Evolutionary conservation across 1,140 invertebrate genomes (phyloP), one percentile per base, ranked within the genome.

Genomic region (Dendrolimus punctatus): DNA sequence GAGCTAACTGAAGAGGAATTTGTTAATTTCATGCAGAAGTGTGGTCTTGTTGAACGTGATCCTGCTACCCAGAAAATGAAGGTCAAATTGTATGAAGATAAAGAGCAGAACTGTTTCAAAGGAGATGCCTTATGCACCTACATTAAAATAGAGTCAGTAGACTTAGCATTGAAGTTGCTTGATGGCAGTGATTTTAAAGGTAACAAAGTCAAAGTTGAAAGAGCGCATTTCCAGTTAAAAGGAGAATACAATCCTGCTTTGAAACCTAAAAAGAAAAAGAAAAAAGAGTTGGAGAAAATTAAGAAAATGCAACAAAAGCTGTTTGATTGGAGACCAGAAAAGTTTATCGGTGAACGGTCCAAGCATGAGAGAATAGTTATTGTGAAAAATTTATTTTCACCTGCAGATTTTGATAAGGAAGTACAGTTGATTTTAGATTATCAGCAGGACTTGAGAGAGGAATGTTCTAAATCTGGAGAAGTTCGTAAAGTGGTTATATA

Each of bases 41-140:
- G 95, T 90, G 98, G 98, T n/a, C 88, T 99, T 23, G 91, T 99
- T 9, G 95, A 97, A 89, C 91, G 94, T 63, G 98, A 99, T 86
- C 90, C 94, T 0, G 90, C 90, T 40, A 92, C 89, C 5, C 92
- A 93, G 55, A 94, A 96, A 75, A 95, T 95, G 72, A 99, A 98
- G 88, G 88, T 99, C 0, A 99, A 99, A 88, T 76, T 99, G 6
- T 99, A 99, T 80, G 92, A 89, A 64, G 96, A 98, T 72, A 80
- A 91, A 44, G 90, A 94, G 70, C 94, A 95, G 4, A 93, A 93
- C 40, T 89, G 93, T 62, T 88, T 95, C 7, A 99, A 99, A 89
- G 98, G 98, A 8, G 98, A 99, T 89, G 99, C 94, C 9, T 89
- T 97, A 6, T 99, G 98, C 81, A 96, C 96, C 64, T 99, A 99